Conservation (phyloP, 1,140 invertebrate genomes). For the Drosophila jambulina region DNA sequence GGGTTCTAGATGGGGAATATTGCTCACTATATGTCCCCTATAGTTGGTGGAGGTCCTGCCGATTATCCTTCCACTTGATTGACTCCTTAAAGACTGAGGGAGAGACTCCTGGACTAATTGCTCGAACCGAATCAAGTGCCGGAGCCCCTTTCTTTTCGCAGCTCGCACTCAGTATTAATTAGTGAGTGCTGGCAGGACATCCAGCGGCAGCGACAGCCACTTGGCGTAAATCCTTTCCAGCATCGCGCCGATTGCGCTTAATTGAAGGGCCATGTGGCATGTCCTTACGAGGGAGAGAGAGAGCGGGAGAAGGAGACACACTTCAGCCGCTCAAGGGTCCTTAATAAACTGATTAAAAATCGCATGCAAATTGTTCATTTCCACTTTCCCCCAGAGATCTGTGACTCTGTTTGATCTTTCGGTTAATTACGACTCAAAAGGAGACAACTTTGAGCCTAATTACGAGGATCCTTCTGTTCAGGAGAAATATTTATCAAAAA, state of each 20-base stretch:
- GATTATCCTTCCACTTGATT: constrained; percentile 5
- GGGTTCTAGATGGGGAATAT: background rate
- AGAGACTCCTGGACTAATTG: constrained; percentile 14
- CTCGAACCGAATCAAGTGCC: constrained; percentile 30
- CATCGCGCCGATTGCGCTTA: constrained; percentile 4
- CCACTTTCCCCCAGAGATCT: background rate
- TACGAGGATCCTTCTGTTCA: background rate
- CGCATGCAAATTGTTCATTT: constrained; percentile 4
- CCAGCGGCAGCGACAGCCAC: constrained; percentile 2
- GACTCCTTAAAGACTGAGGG: background rate
- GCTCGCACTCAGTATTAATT: constrained; percentile 35
- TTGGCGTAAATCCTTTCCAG: constrained; percentile 33
- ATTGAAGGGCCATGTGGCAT: constrained; percentile 2
- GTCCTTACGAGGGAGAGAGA: background rate
- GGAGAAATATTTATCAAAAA: background rate
- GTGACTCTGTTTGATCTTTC: constrained; percentile 8
- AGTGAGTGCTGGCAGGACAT: constrained; percentile 28
- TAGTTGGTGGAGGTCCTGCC: background rate
- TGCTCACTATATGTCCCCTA: background rate
- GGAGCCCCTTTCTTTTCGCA: constrained; percentile 8
- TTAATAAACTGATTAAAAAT: constrained; percentile 19
- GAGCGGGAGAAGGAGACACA: background rate
- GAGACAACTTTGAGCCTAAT: background rate
- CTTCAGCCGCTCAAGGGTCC: background rate
- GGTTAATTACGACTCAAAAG: background rate